Evolutionary conservation across 2,888 invertebrate genomes (phyloP).

Genomic region (Metalampra italica): DNA sequence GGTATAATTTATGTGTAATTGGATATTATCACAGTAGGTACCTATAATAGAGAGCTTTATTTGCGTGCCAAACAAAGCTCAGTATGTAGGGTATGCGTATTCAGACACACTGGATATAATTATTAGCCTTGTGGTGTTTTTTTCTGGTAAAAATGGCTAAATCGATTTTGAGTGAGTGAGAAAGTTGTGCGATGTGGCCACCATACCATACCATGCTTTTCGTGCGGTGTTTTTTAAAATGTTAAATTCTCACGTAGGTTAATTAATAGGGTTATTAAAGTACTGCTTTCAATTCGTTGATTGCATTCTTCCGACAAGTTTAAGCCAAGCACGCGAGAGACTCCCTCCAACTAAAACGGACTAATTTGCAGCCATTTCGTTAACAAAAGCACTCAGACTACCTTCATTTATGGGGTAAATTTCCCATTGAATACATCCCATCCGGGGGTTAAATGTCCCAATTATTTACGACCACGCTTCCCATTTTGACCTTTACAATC

Average conservation of each 20-base stretch:
- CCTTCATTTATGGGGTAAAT: constrained; percentile 44
- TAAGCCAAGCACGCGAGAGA: too few species aligned
- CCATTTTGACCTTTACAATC: constrained; percentile 33
- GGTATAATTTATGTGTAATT: too few species aligned
- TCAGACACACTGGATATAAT: background rate
- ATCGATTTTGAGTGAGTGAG: too few species aligned
- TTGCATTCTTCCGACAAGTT: too few species aligned
- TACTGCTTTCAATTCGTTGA: too few species aligned
- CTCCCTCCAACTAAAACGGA: constrained; percentile 13
- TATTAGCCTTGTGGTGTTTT: background rate
- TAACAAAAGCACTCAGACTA: constrained; percentile 36
- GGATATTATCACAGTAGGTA: background rate
- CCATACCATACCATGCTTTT: too few species aligned
- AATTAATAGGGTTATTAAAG: too few species aligned
- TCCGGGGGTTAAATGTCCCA: constrained; percentile 45
- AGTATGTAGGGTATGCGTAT: background rate
- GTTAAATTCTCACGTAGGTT: too few species aligned
- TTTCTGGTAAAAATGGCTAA: background rate
- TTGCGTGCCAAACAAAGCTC: background rate
- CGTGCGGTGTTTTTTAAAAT: too few species aligned
- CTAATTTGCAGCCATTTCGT: constrained; percentile 32
- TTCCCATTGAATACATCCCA: constrained; percentile 37
- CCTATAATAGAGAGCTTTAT: background rate
- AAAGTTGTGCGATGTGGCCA: too few species aligned
- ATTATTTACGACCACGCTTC: constrained; percentile 51